A percentile compares a stretch with the other conserved stretches of the same genome.
Evolutionary conservation across 2,797 vertebrate genomes (phyloP).

Genomic region (Synanceia verrucosa): DNA sequence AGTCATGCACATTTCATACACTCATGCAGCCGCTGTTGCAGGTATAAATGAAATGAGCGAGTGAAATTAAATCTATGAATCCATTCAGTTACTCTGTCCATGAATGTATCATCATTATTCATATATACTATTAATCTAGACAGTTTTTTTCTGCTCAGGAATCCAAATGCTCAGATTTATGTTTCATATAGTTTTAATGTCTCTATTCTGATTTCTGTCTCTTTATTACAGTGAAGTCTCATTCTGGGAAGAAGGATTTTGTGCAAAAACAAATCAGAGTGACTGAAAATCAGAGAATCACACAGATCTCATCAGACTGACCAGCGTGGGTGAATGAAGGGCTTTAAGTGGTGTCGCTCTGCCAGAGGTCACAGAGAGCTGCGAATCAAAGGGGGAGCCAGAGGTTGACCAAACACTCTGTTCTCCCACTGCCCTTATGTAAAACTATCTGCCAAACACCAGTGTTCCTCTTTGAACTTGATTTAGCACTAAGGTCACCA

Average conservation of each 20-base stretch:
- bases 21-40: neutral
- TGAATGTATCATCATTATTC: neutral
- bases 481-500: slow-evolving; percentile 85
- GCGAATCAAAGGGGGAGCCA: slow-evolving; percentile 77
- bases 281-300: slow-evolving; percentile 23
- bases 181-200: slow-evolving; percentile 14
- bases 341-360: slow-evolving; percentile 61
- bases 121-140: neutral
- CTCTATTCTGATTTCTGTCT: slow-evolving; percentile 21
- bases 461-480: slow-evolving; percentile 91
- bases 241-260: neutral
- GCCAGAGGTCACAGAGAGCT: slow-evolving; percentile 68
- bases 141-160: neutral
- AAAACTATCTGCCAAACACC: slow-evolving; percentile 86
- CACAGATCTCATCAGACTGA: slow-evolving; percentile 43
- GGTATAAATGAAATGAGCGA: neutral
- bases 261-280: slow-evolving; percentile 12
- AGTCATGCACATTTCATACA: slow-evolving; percentile 19
- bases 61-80: neutral
- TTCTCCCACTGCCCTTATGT: slow-evolving; percentile 82
- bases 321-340: slow-evolving; percentile 32
- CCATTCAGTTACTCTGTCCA: neutral
- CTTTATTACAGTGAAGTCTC: neutral
- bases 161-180: neutral
- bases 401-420: slow-evolving; percentile 81